Evolutionary conservation across 1,140 invertebrate genomes (phyloP).

Genomic region (Camponotus pennsylvanicus): DNA sequence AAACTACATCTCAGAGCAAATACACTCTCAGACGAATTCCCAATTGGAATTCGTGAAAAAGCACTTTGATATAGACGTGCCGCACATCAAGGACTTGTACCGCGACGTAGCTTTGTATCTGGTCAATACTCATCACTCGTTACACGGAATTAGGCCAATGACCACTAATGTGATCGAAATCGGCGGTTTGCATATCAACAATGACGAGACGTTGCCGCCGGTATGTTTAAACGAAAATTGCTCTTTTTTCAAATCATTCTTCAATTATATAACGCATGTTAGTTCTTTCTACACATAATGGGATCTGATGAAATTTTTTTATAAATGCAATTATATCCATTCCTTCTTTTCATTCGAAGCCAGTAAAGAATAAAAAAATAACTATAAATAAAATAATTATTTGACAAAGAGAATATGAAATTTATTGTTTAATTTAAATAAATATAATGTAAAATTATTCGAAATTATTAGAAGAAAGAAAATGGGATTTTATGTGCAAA

Average conservation of each 20-base stretch:
- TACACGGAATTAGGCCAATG: slow-evolving; percentile 85
- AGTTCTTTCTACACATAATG: not conserved
- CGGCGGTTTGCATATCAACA: slow-evolving; percentile 87
- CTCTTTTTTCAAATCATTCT: not conserved
- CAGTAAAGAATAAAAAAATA: not conserved
- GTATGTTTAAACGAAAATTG: slow-evolving; percentile 65
- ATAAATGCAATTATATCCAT: not conserved
- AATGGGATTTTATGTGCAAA: not conserved
- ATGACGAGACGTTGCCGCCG: slow-evolving; percentile 66
- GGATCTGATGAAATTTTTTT: not conserved
- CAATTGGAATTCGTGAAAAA: slow-evolving; percentile 77
- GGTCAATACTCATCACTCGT: slow-evolving; percentile 87
- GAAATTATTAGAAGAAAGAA: not conserved
- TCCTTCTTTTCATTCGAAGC: not conserved
- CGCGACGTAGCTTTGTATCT: slow-evolving; percentile 85
- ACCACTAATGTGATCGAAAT: slow-evolving; percentile 87
- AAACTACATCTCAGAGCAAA: slow-evolving; percentile 38
- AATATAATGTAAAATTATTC: not conserved
- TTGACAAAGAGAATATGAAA: not conserved
- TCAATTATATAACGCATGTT: not conserved
- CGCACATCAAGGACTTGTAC: slow-evolving; percentile 81
- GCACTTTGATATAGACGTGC: slow-evolving; percentile 82
- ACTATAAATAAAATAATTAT: slow-evolving; percentile 5
- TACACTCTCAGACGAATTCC: slow-evolving; percentile 52
- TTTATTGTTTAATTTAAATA: not conserved